These are phyloP conservation scores for Drosophila parvula DNA, from an alignment of 1,140 invertebrate species.

Conservation along the genomic window DNA sequence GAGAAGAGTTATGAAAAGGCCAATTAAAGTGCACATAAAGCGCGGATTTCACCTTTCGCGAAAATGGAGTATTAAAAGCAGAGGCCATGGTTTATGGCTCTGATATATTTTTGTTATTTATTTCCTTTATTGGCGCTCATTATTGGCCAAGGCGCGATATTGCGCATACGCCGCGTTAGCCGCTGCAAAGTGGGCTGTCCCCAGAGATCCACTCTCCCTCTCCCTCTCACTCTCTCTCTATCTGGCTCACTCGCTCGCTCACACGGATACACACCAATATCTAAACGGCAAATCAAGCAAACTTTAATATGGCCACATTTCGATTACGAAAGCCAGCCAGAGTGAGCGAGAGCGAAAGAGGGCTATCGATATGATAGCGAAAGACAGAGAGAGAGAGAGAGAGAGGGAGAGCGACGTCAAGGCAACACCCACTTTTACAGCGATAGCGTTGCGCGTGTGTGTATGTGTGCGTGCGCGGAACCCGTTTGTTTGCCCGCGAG, in stretches of 20 bases:
- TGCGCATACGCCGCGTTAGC: constrained; percentile 72
- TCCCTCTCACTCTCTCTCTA: constrained; percentile 1
- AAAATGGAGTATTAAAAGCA: constrained; percentile 44
- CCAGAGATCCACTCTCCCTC: constrained; percentile 40
- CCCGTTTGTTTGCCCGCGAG: constrained; percentile 75
- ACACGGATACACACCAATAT: constrained; percentile 45
- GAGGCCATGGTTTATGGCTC: constrained; percentile 38
- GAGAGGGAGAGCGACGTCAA: constrained; percentile 28
- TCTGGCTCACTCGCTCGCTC: constrained; percentile 1
- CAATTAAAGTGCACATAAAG: constrained; percentile 70
- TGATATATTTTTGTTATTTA: constrained; percentile 29
- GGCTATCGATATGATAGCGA: constrained; percentile 9
- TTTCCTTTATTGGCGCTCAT: constrained; percentile 35
- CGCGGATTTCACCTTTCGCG: constrained; percentile 15
- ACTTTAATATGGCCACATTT: constrained; percentile 81
- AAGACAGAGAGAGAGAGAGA: too few species aligned
- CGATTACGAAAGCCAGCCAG: constrained; percentile 54
- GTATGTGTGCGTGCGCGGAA: constrained; percentile 42
- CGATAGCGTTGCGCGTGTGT: constrained; percentile 32
- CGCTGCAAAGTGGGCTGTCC: constrained; percentile 73
- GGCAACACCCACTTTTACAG: constrained; percentile 75
- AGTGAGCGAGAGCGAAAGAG: constrained; percentile 12
- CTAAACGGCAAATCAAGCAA: constrained; percentile 79
- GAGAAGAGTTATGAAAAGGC: constrained; percentile 55
- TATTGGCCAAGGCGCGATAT: constrained; percentile 53